Evolutionary conservation across 2,113 vertebrate genomes (phyloP), one percentile per base, ranked within the genome.

Genomic region (Chlamydotis undulata): DNA sequence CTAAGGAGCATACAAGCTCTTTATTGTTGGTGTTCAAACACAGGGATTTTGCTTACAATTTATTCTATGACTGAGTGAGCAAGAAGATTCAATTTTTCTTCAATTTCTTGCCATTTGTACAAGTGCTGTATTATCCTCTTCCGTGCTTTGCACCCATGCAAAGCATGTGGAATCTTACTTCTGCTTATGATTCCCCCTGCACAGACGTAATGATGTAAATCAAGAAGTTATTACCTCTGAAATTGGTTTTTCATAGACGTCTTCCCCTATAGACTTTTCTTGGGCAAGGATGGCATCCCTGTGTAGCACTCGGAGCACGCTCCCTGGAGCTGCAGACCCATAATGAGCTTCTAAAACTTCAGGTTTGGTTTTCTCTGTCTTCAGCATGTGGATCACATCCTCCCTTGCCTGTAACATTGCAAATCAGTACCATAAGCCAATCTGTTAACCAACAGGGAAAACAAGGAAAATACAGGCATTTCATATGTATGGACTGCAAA

Each of bases 241-340:
- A 97, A 99, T 99, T 33, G 99, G 99, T 52, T 97, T 98, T 96
- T 99, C 98, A 28, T 99, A 99, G 39, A 99, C 99, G 6, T 99
- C 98, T 9, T 99, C 98, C 16, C 97, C 96, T 89, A 96, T 29
- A 41, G 93, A 97, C 71, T 97, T 96, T 53, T 98, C 96, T 43
- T 97, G 97, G 52, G 97, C 93, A 19, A 99, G 98, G 68, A 98
- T 95, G 29, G 98, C 94, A n/a, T 99, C 99, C 71, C 99, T 98
- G 92, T 99, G 99, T 92, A 99, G 97, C 8, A 99, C 98, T 95
- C 98, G 98, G 45, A 99, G 98, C 17, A 99, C 98, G 8, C 96
- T 98, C 94, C 89, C 85, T 22, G 99, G 99, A 74, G 94, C 97
- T 5, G 99, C 98, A 7, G 98, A 99, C 45, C 99, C 99, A 14